A percentile compares a stretch with the other conserved stretches of the same genome.
phyloP scores from a whole-genome alignment of 1,140 invertebrate genomes.

The Trichomalopsis sarcophagae region DNA sequence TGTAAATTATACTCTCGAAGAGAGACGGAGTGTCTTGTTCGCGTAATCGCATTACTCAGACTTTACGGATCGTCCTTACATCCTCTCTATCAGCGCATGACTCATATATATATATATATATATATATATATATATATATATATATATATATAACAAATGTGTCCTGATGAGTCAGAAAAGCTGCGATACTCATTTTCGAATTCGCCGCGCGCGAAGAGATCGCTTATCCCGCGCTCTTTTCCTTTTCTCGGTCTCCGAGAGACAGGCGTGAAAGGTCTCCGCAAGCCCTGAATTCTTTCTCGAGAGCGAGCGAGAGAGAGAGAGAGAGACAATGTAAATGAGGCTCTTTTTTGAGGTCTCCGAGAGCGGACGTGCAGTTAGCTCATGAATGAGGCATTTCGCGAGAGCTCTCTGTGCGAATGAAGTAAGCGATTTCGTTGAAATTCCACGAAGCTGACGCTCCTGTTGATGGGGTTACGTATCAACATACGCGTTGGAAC shows the following conservation, averaged over 20 bases:
- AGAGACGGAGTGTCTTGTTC: not conserved
- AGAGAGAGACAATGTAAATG: not conserved
- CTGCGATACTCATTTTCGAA: not conserved
- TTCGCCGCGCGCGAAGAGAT: not conserved
- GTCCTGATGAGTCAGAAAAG: not conserved
- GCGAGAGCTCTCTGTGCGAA: not conserved
- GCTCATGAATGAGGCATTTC: not conserved
- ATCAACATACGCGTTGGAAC: not conserved
- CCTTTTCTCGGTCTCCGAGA: not conserved
- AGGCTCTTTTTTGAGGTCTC: conserved; percentile 1
- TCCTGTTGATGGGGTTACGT: too few relatives aligned
- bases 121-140: too few relatives aligned
- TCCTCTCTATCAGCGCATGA: too few relatives aligned
- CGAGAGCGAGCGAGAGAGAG: not conserved
- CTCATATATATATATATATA: too few relatives aligned
- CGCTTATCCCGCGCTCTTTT: too few relatives aligned
- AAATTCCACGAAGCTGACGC: not conserved
- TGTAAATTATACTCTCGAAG: not conserved
- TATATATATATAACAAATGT: too few relatives aligned
- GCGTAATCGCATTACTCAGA: not conserved
- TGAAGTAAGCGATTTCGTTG: not conserved
- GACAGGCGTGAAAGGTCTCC: not conserved
- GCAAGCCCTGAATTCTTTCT: not conserved
- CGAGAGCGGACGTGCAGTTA: not conserved
- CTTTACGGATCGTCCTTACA: not conserved